Evolutionary conservation across 92 coral and sea anemone genomes (phyloP).

Genomic region (Epizoanthus ramosus): DNA sequence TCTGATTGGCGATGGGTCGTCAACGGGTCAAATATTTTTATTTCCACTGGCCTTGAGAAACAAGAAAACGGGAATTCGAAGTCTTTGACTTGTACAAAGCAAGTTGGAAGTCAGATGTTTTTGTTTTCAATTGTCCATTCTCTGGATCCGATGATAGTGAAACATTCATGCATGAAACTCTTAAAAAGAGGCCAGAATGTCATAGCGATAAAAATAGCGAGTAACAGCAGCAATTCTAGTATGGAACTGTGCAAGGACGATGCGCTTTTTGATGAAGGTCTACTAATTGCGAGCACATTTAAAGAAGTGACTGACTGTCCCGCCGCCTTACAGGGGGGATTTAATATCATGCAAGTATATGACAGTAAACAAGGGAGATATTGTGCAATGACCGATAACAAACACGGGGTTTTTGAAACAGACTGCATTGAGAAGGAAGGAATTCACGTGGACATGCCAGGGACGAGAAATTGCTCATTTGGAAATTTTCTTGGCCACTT

Average conservation of each 20-base stretch:
- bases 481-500: conserved; percentile 19
- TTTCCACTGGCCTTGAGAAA: conserved; percentile 15
- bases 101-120: not conserved
- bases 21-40: conserved; percentile 14
- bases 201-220: conserved; percentile 49
- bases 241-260: conserved; percentile 45
- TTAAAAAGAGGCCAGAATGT: conserved; percentile 63
- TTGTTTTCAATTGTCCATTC: conserved; percentile 1
- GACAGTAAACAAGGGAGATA: conserved; percentile 48
- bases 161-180: conserved; percentile 59
- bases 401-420: conserved; percentile 64
- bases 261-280: conserved; percentile 28
- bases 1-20: conserved; percentile 39
- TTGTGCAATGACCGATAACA: conserved; percentile 46
- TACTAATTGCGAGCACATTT: conserved; percentile 53
- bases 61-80: not conserved
- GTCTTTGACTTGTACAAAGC: conserved; percentile 27
- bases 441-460: conserved; percentile 51
- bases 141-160: not conserved
- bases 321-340: conserved; percentile 58
- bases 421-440: conserved; percentile 81
- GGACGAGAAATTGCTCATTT: conserved; percentile 50
- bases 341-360: conserved; percentile 57
- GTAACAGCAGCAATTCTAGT: conserved; percentile 21
- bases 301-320: conserved; percentile 69